phyloP scores from a whole-genome alignment of 2,797 vertebrate genomes.

The Zenarchopterus dispar region DNA sequence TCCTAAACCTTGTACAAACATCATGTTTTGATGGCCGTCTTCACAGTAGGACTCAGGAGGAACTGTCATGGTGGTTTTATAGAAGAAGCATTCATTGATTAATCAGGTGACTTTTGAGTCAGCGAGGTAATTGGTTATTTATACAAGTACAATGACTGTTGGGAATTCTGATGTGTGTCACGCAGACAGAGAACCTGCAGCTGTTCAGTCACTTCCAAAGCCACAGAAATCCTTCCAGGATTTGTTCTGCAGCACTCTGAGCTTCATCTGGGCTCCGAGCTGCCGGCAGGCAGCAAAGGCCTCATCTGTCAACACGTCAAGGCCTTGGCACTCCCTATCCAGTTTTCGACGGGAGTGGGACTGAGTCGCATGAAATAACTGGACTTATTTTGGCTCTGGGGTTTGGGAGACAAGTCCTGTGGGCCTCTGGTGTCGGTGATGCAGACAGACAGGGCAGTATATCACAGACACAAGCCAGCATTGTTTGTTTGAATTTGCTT shows the following conservation, averaged over 20 bases:
- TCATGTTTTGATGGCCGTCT: too few relatives aligned
- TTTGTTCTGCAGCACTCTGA: constrained; percentile 37
- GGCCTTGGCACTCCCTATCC: constrained; percentile 36
- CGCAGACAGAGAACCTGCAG: constrained; percentile 19
- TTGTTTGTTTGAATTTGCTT: constrained; percentile 74
- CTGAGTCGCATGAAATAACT: constrained; percentile 53
- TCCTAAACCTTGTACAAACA: too few relatives aligned
- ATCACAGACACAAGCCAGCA: constrained; percentile 57
- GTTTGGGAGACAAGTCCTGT: constrained; percentile 45
- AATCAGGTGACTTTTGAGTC: too few relatives aligned
- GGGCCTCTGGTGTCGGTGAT: constrained; percentile 51
- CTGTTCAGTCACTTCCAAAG: constrained; percentile 39
- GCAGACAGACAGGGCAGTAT: constrained; percentile 51
- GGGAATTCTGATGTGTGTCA: too few relatives aligned
- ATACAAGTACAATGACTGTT: too few relatives aligned
- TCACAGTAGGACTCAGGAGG: too few relatives aligned
- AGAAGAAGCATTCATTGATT: too few relatives aligned
- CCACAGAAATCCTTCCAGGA: constrained; percentile 46
- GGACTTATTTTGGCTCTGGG: constrained; percentile 54
- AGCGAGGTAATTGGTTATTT: too few relatives aligned
- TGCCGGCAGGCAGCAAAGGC: constrained; percentile 45
- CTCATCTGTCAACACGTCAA: constrained; percentile 56
- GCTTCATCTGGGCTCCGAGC: constrained; percentile 40
- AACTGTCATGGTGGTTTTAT: too few relatives aligned
- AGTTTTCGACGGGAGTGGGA: constrained; percentile 37